Percentiles rank a stretch among this genome's conserved stretches.
Conservation (phyloP, 2,888 invertebrate genomes). For the Cinara cedri region DNA sequence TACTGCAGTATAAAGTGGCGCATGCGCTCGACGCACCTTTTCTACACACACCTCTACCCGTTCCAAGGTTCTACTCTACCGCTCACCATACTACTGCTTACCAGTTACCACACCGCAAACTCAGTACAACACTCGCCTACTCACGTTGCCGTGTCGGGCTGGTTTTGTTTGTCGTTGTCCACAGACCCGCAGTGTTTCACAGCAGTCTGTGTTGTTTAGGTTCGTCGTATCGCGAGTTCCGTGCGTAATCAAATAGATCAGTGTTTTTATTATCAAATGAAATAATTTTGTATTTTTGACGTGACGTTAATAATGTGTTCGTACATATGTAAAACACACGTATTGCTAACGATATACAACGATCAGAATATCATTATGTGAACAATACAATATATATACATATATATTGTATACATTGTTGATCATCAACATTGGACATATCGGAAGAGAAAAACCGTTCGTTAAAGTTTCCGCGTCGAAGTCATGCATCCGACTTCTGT, state of each 20-base stretch:
- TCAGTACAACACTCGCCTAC: conserved; percentile 3
- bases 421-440: background rate
- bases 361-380: conserved; percentile 37
- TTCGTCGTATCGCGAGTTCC: background rate
- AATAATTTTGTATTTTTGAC: conserved; percentile 18
- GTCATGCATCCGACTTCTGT: conserved; percentile 39
- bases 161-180: conserved; percentile 31
- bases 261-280: conserved; percentile 12
- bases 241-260: background rate
- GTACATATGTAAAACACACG: background rate
- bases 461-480: conserved; percentile 45
- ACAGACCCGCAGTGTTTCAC: conserved; percentile 24
- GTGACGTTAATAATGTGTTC: conserved; percentile 24
- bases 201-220: background rate
- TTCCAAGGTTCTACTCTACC: conserved; percentile 47
- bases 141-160: conserved; percentile 34
- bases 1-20: background rate
- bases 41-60: conserved; percentile 12
- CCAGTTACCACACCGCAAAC: background rate
- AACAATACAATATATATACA: background rate
- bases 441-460: background rate
- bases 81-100: background rate
- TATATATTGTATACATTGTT: background rate
- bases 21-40: conserved; percentile 38
- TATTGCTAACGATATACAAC: background rate